Conservation (phyloP, 2,797 vertebrate genomes). For the Falco concolor region DNA sequence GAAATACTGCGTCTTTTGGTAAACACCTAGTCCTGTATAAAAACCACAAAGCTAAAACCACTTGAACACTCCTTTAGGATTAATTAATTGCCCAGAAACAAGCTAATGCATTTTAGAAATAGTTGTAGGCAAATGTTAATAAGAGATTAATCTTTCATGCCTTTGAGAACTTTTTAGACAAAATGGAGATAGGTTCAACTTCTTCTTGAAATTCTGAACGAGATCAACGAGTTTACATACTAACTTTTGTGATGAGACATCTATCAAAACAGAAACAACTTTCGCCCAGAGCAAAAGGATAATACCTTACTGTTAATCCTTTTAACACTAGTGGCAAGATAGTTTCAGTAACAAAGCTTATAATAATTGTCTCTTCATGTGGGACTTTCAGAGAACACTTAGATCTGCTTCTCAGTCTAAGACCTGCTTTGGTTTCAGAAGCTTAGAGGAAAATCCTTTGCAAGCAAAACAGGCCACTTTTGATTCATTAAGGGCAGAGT, state of each 20-base stretch:
- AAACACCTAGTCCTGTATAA: neutral
- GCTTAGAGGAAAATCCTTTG: neutral
- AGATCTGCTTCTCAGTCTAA: neutral
- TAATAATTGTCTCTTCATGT: neutral
- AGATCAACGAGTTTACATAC: neutral
- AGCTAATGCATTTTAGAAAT: slow-evolving; percentile 43
- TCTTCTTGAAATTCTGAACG: neutral
- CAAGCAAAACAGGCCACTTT: neutral
- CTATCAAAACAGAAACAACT: neutral
- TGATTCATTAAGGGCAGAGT: neutral
- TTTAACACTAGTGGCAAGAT: neutral
- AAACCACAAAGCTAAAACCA: slow-evolving; percentile 25
- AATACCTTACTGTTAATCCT: neutral
- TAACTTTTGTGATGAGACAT: neutral
- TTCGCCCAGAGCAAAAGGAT: neutral
- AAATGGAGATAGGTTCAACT: slow-evolving; percentile 14
- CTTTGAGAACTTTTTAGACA: slow-evolving; percentile 19
- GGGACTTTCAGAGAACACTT: neutral
- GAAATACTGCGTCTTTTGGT: neutral
- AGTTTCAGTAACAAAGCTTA: neutral
- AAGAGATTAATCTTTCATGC: slow-evolving; percentile 45
- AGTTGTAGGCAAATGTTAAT: slow-evolving; percentile 53
- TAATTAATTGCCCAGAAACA: slow-evolving; percentile 58
- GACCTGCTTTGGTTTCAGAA: neutral
- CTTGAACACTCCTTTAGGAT: slow-evolving; percentile 44